Evolutionary conservation across 1,140 invertebrate species (phyloP).

Genomic region (Calliphora vicina): DNA sequence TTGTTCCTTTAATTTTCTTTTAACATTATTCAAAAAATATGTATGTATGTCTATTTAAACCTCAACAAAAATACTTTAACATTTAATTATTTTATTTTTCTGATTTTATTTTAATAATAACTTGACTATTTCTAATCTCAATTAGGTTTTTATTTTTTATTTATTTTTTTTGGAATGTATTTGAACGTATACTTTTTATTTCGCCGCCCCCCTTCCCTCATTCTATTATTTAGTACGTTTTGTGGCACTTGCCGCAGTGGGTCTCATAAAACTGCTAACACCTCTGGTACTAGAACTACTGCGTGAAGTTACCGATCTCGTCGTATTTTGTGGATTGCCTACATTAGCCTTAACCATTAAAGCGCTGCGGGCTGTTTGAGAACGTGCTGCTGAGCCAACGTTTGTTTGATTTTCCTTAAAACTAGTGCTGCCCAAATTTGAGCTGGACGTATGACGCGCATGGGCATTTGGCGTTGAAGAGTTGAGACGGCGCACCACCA

Average conservation of each 20-base stretch:
- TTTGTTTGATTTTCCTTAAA: slow-evolving; percentile 56
- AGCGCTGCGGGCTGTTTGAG: slow-evolving; percentile 52
- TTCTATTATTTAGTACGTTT: slow-evolving; percentile 62
- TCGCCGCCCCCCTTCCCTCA: neutral
- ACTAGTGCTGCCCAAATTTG: slow-evolving; percentile 52
- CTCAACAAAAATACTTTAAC: too few species aligned
- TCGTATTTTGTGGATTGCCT: slow-evolving; percentile 14
- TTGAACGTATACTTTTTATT: neutral
- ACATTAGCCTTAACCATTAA: slow-evolving; percentile 57
- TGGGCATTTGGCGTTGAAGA: neutral
- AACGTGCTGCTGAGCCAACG: slow-evolving; percentile 36
- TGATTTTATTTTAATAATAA: too few species aligned
- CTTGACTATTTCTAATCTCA: too few species aligned
- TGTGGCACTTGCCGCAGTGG: slow-evolving; percentile 63
- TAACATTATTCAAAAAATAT: too few species aligned
- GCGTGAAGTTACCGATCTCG: slow-evolving; percentile 30
- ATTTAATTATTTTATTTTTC: too few species aligned
- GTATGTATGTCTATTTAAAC: too few species aligned
- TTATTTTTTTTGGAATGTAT: neutral
- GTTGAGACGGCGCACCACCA: slow-evolving; percentile 46
- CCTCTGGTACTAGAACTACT: slow-evolving; percentile 51
- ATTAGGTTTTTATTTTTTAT: neutral
- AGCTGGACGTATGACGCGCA: slow-evolving; percentile 31
- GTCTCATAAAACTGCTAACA: slow-evolving; percentile 67
- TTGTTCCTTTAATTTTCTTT: too few species aligned